These are phyloP conservation scores for Chironomus tepperi DNA, from an alignment of 1,140 invertebrate genomes.

Conservation along the genomic window DNA sequence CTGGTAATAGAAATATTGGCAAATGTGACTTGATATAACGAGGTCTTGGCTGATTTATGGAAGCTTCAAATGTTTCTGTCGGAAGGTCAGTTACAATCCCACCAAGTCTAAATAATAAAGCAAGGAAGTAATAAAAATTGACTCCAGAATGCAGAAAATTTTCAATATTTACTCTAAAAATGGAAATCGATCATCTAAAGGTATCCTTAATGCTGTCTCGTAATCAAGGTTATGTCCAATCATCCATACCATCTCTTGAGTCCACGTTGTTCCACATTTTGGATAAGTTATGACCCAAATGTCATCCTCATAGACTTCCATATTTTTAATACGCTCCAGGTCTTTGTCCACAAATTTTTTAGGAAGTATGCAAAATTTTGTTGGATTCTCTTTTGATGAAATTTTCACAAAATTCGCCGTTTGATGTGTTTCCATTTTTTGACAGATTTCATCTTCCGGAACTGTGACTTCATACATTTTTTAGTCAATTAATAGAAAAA, in stretches of 20 bases:
- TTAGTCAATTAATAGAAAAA: too few species aligned
- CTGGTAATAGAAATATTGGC: constrained; percentile 18
- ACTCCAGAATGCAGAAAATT: too few species aligned
- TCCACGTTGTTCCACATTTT: constrained; percentile 52
- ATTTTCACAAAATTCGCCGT: too few species aligned
- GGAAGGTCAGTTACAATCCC: background rate
- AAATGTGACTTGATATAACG: constrained; percentile 25
- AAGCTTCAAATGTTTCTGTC: background rate
- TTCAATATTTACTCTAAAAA: constrained; percentile 30
- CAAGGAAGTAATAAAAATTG: too few species aligned
- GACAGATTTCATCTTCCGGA: too few species aligned
- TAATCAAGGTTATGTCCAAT: constrained; percentile 47
- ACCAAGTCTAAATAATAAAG: background rate
- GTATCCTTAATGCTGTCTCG: constrained; percentile 31
- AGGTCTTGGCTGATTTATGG: background rate
- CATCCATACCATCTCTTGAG: constrained; percentile 53
- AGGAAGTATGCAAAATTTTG: too few species aligned
- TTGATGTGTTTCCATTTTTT: too few species aligned
- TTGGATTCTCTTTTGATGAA: too few species aligned
- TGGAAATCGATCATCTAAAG: constrained; percentile 30
- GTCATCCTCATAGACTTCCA: constrained; percentile 40
- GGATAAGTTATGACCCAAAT: constrained; percentile 43
- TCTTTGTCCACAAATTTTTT: background rate
- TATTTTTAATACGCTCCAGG: constrained; percentile 28
- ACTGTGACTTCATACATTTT: too few species aligned